A percentile compares a stretch with the other conserved stretches of the same genome.
Conservation (phyloP, 2,888 invertebrate genomes). For the Siphonodentalium dalli region DNA sequence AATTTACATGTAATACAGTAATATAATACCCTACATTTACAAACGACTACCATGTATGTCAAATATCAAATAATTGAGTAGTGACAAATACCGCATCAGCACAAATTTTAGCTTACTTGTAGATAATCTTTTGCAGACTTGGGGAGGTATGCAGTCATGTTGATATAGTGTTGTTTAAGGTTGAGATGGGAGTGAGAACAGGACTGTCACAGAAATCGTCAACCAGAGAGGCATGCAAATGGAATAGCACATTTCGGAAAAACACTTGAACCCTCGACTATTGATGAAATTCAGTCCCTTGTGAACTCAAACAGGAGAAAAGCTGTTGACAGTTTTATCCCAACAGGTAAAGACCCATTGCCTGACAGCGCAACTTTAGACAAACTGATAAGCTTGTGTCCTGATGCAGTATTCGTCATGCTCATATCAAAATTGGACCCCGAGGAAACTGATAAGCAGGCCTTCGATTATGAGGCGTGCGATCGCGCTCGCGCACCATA, state of each 20-base stretch:
- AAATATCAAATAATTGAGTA: no score
- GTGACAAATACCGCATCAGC: no score
- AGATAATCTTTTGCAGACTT: constrained; percentile 8
- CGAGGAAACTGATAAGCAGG: no score
- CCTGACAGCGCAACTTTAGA: background rate
- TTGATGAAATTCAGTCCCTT: constrained; percentile 1
- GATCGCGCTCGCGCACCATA: no score
- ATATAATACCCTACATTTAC: no score
- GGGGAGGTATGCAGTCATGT: constrained; percentile 27
- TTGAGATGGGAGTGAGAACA: constrained; percentile 13
- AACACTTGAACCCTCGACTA: constrained; percentile 6
- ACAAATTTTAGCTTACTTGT: no score
- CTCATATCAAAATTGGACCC: background rate
- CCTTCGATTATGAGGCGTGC: no score
- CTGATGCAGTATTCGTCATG: constrained; percentile 9
- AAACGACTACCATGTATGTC: no score
- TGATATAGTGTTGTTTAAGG: constrained; percentile 17
- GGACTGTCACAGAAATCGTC: constrained; percentile 6
- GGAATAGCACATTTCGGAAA: constrained; percentile 13
- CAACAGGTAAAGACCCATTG: constrained; percentile 5
- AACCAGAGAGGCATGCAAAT: constrained; percentile 21
- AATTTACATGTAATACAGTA: no score
- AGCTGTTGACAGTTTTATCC: background rate
- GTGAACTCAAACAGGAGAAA: background rate
- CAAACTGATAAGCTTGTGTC: constrained; percentile 3